phyloP scores from a whole-genome alignment of 2,888 invertebrate genomes.

The Agriopis aurantiaria region DNA sequence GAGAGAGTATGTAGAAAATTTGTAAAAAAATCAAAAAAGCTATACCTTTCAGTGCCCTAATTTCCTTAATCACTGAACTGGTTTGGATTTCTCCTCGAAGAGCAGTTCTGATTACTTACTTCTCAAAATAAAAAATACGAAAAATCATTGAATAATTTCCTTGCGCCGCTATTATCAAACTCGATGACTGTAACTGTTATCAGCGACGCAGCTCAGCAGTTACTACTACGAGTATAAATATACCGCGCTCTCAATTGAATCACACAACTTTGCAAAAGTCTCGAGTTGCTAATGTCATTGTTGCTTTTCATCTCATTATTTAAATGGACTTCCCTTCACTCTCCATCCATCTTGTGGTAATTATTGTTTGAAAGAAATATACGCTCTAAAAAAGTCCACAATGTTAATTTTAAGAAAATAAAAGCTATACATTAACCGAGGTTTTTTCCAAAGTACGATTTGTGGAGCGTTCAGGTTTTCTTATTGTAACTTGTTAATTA shows the following conservation, averaged over 20 bases:
- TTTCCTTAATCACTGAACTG: too few species aligned
- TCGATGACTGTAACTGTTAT: too few species aligned
- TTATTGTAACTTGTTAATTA: not conserved
- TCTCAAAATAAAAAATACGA: too few species aligned
- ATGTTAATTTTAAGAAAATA: slow-evolving; percentile 21
- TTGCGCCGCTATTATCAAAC: too few species aligned
- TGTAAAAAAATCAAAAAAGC: too few species aligned
- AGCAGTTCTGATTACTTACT: too few species aligned
- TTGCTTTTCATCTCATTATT: slow-evolving; percentile 15
- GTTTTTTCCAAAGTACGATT: not conserved
- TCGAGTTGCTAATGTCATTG: slow-evolving; percentile 8
- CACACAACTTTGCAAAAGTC: not conserved
- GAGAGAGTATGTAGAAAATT: not conserved
- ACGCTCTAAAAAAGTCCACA: slow-evolving; percentile 11
- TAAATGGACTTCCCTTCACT: slow-evolving; percentile 12
- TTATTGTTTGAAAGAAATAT: slow-evolving; percentile 21
- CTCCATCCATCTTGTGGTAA: slow-evolving; percentile 15
- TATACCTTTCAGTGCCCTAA: too few species aligned
- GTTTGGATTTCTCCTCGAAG: too few species aligned
- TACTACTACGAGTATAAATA: too few species aligned
- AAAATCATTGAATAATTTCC: too few species aligned
- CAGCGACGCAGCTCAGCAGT: too few species aligned
- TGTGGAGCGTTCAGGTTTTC: not conserved
- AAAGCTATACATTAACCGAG: slow-evolving; percentile 3
- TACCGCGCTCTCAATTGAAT: not conserved